A percentile compares a stretch with the other conserved stretches of the same genome.
phyloP scores from a whole-genome alignment of 2,888 invertebrate species.

The Cataglyphis cursor region DNA sequence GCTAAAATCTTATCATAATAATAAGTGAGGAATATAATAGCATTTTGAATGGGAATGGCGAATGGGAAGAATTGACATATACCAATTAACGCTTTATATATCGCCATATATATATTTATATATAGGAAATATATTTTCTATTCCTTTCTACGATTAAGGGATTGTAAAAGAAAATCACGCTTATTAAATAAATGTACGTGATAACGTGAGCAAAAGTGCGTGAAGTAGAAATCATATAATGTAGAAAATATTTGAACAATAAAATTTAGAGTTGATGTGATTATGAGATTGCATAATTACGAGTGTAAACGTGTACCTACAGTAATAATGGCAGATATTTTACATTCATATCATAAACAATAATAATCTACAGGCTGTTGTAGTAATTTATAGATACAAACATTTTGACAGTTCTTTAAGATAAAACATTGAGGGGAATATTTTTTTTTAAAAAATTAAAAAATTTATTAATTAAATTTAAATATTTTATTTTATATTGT shows the following conservation, averaged over 20 bases:
- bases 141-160: constrained; percentile 43
- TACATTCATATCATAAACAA: constrained; percentile 60
- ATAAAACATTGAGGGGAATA: neutral
- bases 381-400: constrained; percentile 7
- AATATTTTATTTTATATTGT: neutral
- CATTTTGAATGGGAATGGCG: constrained; percentile 21
- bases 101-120: constrained; percentile 24
- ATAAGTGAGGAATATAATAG: constrained; percentile 16
- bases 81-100: constrained; percentile 40
- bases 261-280: constrained; percentile 1
- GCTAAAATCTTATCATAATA: constrained; percentile 60
- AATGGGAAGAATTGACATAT: constrained; percentile 31
- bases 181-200: constrained; percentile 19
- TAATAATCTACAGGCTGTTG: constrained; percentile 38
- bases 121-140: constrained; percentile 55
- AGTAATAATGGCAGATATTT: constrained; percentile 73
- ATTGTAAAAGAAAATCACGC: constrained; percentile 34
- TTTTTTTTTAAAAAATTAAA: neutral
- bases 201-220: neutral
- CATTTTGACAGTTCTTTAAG: constrained; percentile 11
- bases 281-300: constrained; percentile 5
- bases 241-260: constrained; percentile 26
- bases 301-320: constrained; percentile 60
- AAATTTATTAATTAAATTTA: neutral
- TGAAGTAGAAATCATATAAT: constrained; percentile 12